A percentile compares a stretch with the other conserved stretches of the same genome.
These are phyloP conservation scores for Liopterus haemorrhoidalis DNA, from an alignment of 2,888 invertebrate species.

Conservation along the genomic window DNA sequence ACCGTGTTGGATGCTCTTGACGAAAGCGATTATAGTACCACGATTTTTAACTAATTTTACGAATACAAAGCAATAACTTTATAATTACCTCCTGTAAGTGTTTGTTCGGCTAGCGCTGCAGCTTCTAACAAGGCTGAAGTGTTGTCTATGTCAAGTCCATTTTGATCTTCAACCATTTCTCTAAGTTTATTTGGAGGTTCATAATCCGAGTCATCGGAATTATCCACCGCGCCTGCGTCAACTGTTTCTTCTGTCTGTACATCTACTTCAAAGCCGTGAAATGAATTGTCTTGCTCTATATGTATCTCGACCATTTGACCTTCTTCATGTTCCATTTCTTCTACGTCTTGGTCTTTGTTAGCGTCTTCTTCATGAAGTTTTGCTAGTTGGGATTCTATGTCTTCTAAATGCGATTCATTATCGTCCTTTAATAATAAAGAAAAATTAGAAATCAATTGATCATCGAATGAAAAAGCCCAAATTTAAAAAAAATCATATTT, in stretches of 20 bases:
- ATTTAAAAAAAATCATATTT: too few relatives aligned
- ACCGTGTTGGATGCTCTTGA: too few relatives aligned
- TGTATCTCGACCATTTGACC: conserved; percentile 25
- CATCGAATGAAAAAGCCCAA: too few relatives aligned
- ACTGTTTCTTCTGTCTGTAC: conserved; percentile 34
- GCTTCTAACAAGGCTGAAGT: conserved; percentile 35
- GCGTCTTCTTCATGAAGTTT: conserved; percentile 21
- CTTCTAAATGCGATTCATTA: conserved; percentile 31
- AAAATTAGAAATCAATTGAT: too few relatives aligned
- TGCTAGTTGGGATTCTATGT: conserved; percentile 17
- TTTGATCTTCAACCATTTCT: conserved; percentile 15
- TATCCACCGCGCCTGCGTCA: conserved; percentile 40
- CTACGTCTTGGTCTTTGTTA: conserved; percentile 25
- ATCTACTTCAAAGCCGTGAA: conserved; percentile 29
- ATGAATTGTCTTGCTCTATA: conserved; percentile 25
- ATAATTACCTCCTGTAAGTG: conserved; percentile 27
- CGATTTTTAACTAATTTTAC: too few relatives aligned
- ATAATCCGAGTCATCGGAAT: conserved; percentile 42
- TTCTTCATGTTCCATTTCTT: conserved; percentile 20
- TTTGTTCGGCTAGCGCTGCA: conserved; percentile 36
- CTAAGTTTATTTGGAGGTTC: conserved; percentile 34
- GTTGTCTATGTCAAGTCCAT: conserved; percentile 22
- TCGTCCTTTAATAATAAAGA: conserved; percentile 28
- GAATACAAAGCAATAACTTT: conserved; percentile 4
- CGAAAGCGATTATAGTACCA: too few relatives aligned